Percentiles rank a stretch among this genome's conserved stretches.
Evolutionary conservation across 2,797 vertebrate species (phyloP).

Genomic region (Poeciliopsis presidionis): DNA sequence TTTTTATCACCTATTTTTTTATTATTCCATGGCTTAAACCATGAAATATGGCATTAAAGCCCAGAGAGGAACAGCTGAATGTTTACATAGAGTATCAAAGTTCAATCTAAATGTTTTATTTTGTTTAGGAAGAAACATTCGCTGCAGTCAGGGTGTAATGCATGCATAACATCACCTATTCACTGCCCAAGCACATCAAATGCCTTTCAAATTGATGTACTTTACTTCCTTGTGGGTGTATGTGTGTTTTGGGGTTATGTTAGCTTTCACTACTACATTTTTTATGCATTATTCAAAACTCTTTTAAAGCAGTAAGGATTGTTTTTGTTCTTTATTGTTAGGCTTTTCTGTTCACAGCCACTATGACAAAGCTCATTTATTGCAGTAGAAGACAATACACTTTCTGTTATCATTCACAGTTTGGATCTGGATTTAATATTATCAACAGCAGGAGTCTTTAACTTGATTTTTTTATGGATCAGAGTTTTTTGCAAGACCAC

Average conservation of each 20-base stretch:
- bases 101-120: slow-evolving; percentile 19
- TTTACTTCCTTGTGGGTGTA: slow-evolving; percentile 26
- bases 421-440: slow-evolving; percentile 30
- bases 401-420: slow-evolving; percentile 12
- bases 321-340: slow-evolving; percentile 49
- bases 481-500: neutral
- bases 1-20: slow-evolving; percentile 26
- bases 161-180: slow-evolving; percentile 36
- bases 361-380: slow-evolving; percentile 27
- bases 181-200: slow-evolving; percentile 19
- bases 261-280: slow-evolving; percentile 58
- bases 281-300: slow-evolving; percentile 70
- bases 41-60: slow-evolving; percentile 17
- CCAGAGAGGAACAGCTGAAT: slow-evolving; percentile 15
- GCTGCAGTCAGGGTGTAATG: slow-evolving; percentile 25
- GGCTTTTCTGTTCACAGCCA: slow-evolving; percentile 15
- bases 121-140: slow-evolving; percentile 24
- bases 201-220: slow-evolving; percentile 34
- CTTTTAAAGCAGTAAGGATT: slow-evolving; percentile 30
- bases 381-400: slow-evolving; percentile 47
- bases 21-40: slow-evolving; percentile 19
- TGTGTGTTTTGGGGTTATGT: slow-evolving; percentile 35
- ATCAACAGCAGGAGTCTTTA: slow-evolving; percentile 21
- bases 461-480: slow-evolving; percentile 10
- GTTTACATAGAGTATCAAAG: slow-evolving; percentile 28